A percentile compares a stretch with the other conserved stretches of the same genome.
Conservation (phyloP, 64 coral and sea anemone species). For the Acropora tenuis region DNA sequence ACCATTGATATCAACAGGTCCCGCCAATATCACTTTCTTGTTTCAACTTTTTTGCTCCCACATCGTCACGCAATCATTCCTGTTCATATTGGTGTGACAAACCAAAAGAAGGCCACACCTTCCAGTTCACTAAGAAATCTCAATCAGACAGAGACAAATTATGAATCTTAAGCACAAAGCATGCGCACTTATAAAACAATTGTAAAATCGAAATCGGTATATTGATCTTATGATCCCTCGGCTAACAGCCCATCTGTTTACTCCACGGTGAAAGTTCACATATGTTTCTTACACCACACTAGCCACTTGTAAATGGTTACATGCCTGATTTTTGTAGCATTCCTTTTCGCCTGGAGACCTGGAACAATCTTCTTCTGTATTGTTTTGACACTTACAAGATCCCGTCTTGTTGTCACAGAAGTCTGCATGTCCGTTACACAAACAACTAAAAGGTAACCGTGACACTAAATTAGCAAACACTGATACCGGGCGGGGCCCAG, state of each 20-base stretch:
- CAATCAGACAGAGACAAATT: too few relatives aligned
- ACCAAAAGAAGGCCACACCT: too few relatives aligned
- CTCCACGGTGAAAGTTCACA: too few relatives aligned
- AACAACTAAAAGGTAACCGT: conserved; percentile 41
- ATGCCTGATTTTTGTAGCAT: conserved; percentile 68
- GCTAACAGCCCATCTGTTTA: too few relatives aligned
- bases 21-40: background rate
- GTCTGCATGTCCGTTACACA: conserved; percentile 72
- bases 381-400: conserved; percentile 54
- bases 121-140: too few relatives aligned
- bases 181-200: too few relatives aligned
- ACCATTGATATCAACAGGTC: background rate
- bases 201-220: too few relatives aligned
- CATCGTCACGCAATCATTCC: background rate
- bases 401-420: conserved; percentile 17
- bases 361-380: conserved; percentile 45
- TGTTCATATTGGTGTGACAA: background rate
- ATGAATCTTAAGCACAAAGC: too few relatives aligned
- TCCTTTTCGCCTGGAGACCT: background rate
- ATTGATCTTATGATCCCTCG: too few relatives aligned
- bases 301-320: background rate
- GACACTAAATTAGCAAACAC: background rate
- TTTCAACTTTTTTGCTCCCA: background rate
- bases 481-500: too few relatives aligned
- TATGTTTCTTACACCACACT: too few relatives aligned